A percentile compares a stretch with the other conserved stretches of the same genome.
Evolutionary conservation across 2,888 invertebrate genomes (phyloP).

Genomic region (Trilocha varians): DNA sequence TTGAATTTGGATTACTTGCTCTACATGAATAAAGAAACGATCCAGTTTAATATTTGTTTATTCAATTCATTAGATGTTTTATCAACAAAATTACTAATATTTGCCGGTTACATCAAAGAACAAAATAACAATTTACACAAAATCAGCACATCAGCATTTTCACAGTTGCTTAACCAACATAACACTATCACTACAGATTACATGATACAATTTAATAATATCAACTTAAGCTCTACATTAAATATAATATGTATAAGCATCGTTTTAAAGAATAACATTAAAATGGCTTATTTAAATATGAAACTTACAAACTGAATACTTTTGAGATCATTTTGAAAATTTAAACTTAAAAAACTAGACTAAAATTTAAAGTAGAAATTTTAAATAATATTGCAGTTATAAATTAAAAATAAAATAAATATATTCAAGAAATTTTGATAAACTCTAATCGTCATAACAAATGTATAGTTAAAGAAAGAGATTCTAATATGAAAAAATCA

Average conservation of each 20-base stretch:
- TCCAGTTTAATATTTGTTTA: background rate
- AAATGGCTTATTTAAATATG: constrained; percentile 39
- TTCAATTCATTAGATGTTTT: constrained; percentile 12
- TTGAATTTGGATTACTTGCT: too few relatives aligned
- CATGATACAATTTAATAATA: background rate
- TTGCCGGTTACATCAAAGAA: background rate
- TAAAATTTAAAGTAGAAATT: constrained; percentile 1
- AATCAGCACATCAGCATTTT: background rate
- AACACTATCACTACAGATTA: background rate
- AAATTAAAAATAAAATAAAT: background rate
- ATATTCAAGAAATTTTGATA: background rate
- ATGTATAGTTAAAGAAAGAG: background rate
- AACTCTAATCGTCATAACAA: background rate
- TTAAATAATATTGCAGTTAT: constrained; percentile 1
- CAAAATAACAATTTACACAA: background rate
- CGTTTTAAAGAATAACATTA: constrained; percentile 15
- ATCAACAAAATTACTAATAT: constrained; percentile 20
- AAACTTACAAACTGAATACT: constrained; percentile 39
- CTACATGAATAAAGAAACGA: too few relatives aligned
- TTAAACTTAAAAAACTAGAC: constrained; percentile 12
- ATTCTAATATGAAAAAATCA: background rate
- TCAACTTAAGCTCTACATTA: constrained; percentile 1
- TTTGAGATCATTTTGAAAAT: constrained; percentile 49
- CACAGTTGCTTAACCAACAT: background rate
- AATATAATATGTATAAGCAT: constrained; percentile 11